These are phyloP conservation scores for Sialis fuliginosa DNA, from an alignment of 2,888 invertebrate genomes.

Conservation along the genomic window DNA sequence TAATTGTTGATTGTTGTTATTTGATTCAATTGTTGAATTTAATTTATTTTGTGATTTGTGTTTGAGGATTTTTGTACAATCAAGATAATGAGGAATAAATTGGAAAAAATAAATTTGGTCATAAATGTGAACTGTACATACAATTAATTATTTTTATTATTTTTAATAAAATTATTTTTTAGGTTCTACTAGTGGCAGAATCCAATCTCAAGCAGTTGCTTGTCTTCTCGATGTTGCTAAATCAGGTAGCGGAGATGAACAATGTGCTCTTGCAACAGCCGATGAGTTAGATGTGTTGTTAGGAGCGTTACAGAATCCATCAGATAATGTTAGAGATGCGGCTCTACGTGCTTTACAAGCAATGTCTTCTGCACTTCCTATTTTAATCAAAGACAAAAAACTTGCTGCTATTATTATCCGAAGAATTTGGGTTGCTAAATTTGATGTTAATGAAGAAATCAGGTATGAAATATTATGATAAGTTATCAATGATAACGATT, in stretches of 20 bases:
- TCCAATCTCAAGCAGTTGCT: slow-evolving; percentile 60
- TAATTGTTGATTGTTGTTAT: no score
- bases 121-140: no score
- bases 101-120: no score
- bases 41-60: no score
- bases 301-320: slow-evolving; percentile 55
- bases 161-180: slow-evolving; percentile 7
- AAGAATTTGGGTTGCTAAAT: slow-evolving; percentile 68
- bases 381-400: slow-evolving; percentile 35
- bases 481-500: background rate
- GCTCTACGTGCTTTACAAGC: slow-evolving; percentile 55
- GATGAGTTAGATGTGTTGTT: slow-evolving; percentile 63
- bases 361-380: slow-evolving; percentile 41
- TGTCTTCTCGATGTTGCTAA: slow-evolving; percentile 67
- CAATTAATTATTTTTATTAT: background rate
- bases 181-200: slow-evolving; percentile 44
- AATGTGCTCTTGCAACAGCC: slow-evolving; percentile 39
- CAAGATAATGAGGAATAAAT: no score
- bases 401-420: slow-evolving; percentile 43
- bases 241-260: slow-evolving; percentile 54
- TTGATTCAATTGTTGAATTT: no score
- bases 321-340: slow-evolving; percentile 59
- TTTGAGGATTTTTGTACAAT: no score
- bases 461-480: slow-evolving; percentile 20
- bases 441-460: slow-evolving; percentile 63